Base-by-base conservation (phyloP, 2,888 invertebrate genomes). In the Meandrusa payeni region DNA sequence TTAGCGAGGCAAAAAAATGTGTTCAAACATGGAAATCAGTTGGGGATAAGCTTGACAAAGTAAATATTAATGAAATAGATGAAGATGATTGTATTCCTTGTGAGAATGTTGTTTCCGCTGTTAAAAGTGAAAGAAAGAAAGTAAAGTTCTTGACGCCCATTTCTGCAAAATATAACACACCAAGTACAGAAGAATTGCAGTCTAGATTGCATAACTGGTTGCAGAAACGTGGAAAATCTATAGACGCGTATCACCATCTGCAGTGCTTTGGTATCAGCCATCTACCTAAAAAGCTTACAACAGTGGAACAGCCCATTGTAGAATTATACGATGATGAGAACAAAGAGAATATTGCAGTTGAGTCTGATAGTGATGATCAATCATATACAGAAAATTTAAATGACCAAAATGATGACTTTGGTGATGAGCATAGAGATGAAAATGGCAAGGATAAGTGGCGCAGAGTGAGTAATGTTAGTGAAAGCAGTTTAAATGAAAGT, bases 201-300 rank as follows among this genome's bases (percentile, higher is more conserved):
- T 46, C 63, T 0, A 67, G 80, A 37, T 57, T 91, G 7, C 80
- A 82, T 33, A 68, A 76, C 0, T 91, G 91, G 91, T 61, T 91
- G 3, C 66, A 77, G 26, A 88, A 87, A 46, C 67, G 76, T 7
- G 89, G 90, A 0, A 89, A 89, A 52, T 76, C 83, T 0, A 31
- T 88, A 0, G 71, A 80, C 29, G 72, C 80, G 0, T 90, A 79
- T 53, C 87, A 86, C 6, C 89, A 90, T 57, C 64, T 90, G 19
- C 89, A 89, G 57, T 90, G 89, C 54, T 90, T 90, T 20, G 89
- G 86, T 1, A 52, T 88, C 5, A 64, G 79, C 27, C 76, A 81
- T 36, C 34, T 79, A 6, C 40, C 64, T 0, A 64, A 54, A n/a
- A 42, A 51, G 3, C 47, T 62, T 0, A 61, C 48, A 17, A 59